Conservation (phyloP, 1,140 invertebrate genomes). For the Bombus vancouverensis region DNA sequence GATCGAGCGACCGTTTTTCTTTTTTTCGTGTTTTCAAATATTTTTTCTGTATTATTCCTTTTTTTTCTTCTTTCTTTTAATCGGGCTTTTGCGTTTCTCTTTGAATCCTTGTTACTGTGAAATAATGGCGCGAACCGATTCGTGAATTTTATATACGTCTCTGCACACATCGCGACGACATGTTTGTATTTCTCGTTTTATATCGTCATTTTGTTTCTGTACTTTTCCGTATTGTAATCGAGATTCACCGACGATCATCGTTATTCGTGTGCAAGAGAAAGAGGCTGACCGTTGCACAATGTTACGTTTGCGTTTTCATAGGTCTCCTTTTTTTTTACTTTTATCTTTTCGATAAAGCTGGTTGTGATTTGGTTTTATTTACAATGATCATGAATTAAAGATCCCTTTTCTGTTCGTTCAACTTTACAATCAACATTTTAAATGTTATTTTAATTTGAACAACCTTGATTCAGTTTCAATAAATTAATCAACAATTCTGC, state of each 20-base stretch:
- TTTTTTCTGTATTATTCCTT: neutral
- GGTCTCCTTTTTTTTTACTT: neutral
- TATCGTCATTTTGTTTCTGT: neutral
- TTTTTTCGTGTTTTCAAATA: neutral
- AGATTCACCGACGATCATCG: neutral
- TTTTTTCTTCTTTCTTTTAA: neutral
- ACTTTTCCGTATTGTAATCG: neutral
- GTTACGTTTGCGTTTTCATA: neutral
- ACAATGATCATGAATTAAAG: neutral
- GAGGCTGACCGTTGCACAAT: neutral
- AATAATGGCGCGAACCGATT: constrained; percentile 5
- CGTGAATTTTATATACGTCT: neutral
- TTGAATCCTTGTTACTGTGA: neutral
- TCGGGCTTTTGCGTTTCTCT: neutral
- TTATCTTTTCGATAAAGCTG: neutral
- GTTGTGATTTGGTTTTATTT: neutral
- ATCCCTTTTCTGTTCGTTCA: neutral
- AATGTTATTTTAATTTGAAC: neutral
- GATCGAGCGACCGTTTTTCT: constrained; percentile 16
- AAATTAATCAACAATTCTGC: neutral
- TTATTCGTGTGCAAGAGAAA: neutral
- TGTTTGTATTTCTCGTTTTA: neutral
- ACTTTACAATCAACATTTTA: neutral
- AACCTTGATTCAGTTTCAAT: neutral
- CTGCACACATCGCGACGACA: neutral